phyloP scores from a whole-genome alignment of 1,140 invertebrate species.

The Brachionus manjavacas region DNA sequence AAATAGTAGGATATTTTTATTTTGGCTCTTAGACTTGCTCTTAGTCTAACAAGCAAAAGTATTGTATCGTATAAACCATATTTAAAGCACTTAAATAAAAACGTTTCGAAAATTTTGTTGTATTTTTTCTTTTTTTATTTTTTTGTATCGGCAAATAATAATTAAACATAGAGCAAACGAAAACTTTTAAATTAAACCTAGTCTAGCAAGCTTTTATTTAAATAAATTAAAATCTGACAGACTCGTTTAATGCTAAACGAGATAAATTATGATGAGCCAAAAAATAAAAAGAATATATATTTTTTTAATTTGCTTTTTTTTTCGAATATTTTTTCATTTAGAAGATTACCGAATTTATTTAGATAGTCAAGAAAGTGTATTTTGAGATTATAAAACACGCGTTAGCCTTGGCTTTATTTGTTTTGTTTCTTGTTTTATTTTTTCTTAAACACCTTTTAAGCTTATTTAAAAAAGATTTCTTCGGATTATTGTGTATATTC shows the following conservation, averaged over 20 bases:
- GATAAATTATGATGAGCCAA: background rate
- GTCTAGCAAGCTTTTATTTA: background rate
- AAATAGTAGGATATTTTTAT: background rate
- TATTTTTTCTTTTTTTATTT: background rate
- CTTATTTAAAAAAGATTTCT: background rate
- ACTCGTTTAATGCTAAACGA: background rate
- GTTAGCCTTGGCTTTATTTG: background rate
- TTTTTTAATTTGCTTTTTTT: too few relatives aligned
- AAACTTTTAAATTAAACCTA: slow-evolving; percentile 21
- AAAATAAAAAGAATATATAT: background rate
- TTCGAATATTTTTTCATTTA: background rate
- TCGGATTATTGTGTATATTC: background rate
- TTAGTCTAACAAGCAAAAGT: background rate
- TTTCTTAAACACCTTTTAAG: background rate
- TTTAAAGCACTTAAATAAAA: background rate
- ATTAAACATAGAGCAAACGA: slow-evolving; percentile 2
- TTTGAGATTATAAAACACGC: background rate
- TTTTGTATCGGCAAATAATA: background rate
- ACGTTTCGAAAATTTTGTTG: background rate
- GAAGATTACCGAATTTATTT: background rate
- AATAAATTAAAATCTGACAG: background rate
- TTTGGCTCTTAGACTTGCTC: background rate
- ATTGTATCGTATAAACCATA: background rate
- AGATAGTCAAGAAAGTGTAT: background rate
- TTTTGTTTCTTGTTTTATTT: background rate